phyloP scores from a whole-genome alignment of 2,113 vertebrate genomes.

The Xiphias gladius region DNA sequence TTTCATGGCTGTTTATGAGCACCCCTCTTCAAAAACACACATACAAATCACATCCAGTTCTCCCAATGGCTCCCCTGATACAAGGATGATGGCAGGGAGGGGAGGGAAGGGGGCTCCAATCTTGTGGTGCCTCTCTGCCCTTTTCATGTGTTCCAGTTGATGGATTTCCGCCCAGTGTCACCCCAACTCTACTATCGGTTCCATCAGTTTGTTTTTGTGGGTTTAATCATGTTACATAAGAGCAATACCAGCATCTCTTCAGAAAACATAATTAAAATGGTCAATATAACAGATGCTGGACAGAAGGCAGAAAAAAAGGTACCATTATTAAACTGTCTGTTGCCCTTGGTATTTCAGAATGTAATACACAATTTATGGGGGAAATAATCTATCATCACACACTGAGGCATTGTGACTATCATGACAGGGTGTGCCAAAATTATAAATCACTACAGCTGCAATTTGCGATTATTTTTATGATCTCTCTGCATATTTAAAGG shows the following conservation, averaged over 20 bases:
- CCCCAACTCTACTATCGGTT: conserved; percentile 34
- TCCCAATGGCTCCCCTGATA: conserved; percentile 70
- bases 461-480: background rate
- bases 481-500: too few species aligned
- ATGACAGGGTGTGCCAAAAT: background rate
- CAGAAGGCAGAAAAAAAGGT: conserved; percentile 24
- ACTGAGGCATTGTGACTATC: background rate
- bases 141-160: conserved; percentile 56
- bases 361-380: background rate
- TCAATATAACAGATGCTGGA: conserved; percentile 33
- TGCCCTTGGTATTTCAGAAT: conserved; percentile 9
- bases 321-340: conserved; percentile 1
- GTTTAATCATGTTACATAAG: conserved; percentile 49
- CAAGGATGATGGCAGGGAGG: conserved; percentile 41
- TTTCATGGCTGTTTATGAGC: conserved; percentile 85
- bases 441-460: background rate
- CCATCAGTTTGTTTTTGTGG: conserved; percentile 46
- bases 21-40: conserved; percentile 84
- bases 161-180: conserved; percentile 53
- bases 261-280: conserved; percentile 53
- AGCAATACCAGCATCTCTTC: background rate
- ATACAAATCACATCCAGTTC: conserved; percentile 83
- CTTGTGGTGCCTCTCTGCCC: conserved; percentile 44
- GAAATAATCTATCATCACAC: background rate
- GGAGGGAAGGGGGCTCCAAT: conserved; percentile 18